These are phyloP conservation scores for Sorex fumeus DNA, from an alignment of 2,113 vertebrate genomes.

Conservation along the genomic window DNA sequence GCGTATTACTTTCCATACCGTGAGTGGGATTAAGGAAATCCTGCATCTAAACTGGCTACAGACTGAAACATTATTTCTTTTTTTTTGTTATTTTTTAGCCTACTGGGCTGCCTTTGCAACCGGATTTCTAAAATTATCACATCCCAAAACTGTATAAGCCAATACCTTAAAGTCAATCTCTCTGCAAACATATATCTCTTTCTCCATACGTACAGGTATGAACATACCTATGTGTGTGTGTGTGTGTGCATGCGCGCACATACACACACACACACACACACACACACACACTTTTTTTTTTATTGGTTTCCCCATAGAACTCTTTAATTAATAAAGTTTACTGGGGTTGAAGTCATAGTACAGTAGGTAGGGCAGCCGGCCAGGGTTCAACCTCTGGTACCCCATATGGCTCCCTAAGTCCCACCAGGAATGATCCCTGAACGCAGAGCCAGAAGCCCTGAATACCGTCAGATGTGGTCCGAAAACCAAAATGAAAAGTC, in stretches of 20 bases:
- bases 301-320: conserved; percentile 36
- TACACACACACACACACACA: background rate
- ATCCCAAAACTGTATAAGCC: background rate
- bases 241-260: too few species aligned
- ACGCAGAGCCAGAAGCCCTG: too few species aligned
- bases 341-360: too few species aligned
- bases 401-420: too few species aligned
- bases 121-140: conserved; percentile 12
- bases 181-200: background rate
- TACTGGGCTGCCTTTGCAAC: background rate
- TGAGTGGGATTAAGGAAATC: background rate
- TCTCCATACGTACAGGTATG: background rate
- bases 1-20: background rate
- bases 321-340: conserved; percentile 13
- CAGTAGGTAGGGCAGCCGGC: too few species aligned
- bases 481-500: background rate
- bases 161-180: conserved; percentile 1
- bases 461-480: too few species aligned
- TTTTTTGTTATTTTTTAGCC: background rate
- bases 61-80: background rate
- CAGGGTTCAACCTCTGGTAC: too few species aligned
- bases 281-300: background rate
- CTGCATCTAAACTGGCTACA: background rate
- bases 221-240: background rate
- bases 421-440: too few species aligned